Evolutionary conservation across 1,140 invertebrate genomes (phyloP).

Genomic region (Caenorhabditis briggsae): DNA sequence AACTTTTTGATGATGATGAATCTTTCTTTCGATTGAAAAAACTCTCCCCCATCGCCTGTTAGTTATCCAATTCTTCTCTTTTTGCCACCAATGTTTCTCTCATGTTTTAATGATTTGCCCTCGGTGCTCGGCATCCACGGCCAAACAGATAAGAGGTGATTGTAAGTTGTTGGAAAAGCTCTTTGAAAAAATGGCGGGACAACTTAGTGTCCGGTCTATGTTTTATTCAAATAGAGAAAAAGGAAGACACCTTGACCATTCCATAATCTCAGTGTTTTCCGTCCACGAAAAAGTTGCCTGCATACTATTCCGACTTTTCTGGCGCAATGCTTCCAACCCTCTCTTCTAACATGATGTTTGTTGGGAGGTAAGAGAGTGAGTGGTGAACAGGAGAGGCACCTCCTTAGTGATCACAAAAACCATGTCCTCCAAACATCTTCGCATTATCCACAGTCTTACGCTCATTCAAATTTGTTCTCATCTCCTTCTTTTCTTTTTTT

Average conservation of each 20-base stretch:
- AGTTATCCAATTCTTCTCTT: no score
- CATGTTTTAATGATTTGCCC: constrained; percentile 51
- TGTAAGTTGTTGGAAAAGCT: constrained; percentile 6
- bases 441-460: constrained; percentile 15
- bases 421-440: constrained; percentile 53
- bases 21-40: background rate
- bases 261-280: constrained; percentile 26
- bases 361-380: background rate
- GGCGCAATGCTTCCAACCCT: background rate
- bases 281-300: background rate
- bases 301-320: constrained; percentile 14
- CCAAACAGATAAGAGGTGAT: constrained; percentile 53
- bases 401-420: constrained; percentile 37
- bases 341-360: constrained; percentile 5
- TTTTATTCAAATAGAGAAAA: constrained; percentile 48
- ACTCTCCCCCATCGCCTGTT: no score
- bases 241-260: background rate
- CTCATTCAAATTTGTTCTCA: background rate
- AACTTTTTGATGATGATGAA: background rate
- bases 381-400: background rate
- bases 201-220: constrained; percentile 41
- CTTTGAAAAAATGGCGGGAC: background rate
- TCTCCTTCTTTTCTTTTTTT: background rate
- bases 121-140: constrained; percentile 11
- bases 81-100: constrained; percentile 8